Percentiles rank a stretch among this genome's conserved stretches.
Conservation (phyloP, 2,888 invertebrate genomes). For the Apamea monoglypha region DNA sequence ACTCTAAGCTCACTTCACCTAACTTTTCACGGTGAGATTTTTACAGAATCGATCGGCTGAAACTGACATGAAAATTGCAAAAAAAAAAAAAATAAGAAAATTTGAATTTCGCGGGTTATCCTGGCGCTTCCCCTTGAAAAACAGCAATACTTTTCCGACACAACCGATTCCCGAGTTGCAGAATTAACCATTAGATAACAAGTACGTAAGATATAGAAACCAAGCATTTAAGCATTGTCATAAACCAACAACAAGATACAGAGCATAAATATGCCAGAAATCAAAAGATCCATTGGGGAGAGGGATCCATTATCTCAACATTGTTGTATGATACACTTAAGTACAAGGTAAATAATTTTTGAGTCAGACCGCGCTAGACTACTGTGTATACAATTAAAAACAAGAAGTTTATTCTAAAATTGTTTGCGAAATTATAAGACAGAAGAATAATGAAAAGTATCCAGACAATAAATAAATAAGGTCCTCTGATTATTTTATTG, state of each 20-base stretch:
- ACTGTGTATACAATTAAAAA: slow-evolving; percentile 44
- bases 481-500: neutral
- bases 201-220: neutral
- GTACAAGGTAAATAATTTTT: slow-evolving; percentile 33
- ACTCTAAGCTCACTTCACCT: too few relatives aligned
- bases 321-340: slow-evolving; percentile 41
- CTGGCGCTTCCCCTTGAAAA: neutral
- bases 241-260: neutral
- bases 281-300: slow-evolving; percentile 30
- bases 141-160: neutral
- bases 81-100: neutral
- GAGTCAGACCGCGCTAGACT: slow-evolving; percentile 29
- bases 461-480: slow-evolving; percentile 12
- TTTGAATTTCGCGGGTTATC: neutral
- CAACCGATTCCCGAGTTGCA: neutral
- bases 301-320: slow-evolving; percentile 50
- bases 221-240: neutral
- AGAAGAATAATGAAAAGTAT: slow-evolving; percentile 11
- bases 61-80: neutral
- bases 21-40: too few relatives aligned
- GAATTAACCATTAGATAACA: neutral
- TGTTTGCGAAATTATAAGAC: slow-evolving; percentile 22
- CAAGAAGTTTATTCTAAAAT: slow-evolving; percentile 1
- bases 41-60: too few relatives aligned
- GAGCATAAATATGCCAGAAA: slow-evolving; percentile 37